phyloP scores from a whole-genome alignment of 2,797 vertebrate genomes.

The Hozukius guyotensis region DNA sequence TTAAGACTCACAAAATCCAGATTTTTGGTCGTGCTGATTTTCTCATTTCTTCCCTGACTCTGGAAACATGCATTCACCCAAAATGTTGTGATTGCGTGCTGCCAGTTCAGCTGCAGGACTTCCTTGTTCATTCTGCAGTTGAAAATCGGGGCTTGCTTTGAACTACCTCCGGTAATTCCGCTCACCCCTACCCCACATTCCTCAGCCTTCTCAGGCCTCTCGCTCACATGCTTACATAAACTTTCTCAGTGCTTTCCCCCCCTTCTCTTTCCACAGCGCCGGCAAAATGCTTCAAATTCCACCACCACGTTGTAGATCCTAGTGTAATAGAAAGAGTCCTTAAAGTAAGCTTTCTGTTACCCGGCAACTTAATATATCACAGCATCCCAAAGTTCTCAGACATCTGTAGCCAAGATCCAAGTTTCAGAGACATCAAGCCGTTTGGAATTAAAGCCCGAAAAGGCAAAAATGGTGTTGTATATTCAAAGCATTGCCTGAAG shows the following conservation, averaged over 20 bases:
- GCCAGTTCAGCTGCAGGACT: background rate
- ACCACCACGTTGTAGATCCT: constrained; percentile 58
- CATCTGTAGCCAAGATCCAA: constrained; percentile 49
- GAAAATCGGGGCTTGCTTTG: constrained; percentile 70
- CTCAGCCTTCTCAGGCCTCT: constrained; percentile 80
- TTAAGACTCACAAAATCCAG: constrained; percentile 31
- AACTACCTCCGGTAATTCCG: constrained; percentile 74
- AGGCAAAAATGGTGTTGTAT: background rate
- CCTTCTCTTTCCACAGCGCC: constrained; percentile 64
- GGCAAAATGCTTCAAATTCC: constrained; percentile 86
- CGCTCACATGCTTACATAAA: constrained; percentile 83
- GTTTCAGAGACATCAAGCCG: constrained; percentile 34
- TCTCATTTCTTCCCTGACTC: background rate
- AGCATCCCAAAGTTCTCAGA: constrained; percentile 62
- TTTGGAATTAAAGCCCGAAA: constrained; percentile 32
- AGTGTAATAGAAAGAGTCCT: constrained; percentile 66
- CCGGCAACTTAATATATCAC: constrained; percentile 69
- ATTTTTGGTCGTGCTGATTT: constrained; percentile 35
- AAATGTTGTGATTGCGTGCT: background rate
- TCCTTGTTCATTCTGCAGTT: constrained; percentile 22
- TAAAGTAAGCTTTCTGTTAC: constrained; percentile 65
- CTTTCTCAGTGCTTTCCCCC: constrained; percentile 68
- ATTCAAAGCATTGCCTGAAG: background rate
- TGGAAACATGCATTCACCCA: background rate
- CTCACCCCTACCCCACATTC: constrained; percentile 80